Percentiles rank a stretch among this genome's conserved stretches.
phyloP scores from a whole-genome alignment of 2,113 vertebrate species.

The Anhinga rufa region DNA sequence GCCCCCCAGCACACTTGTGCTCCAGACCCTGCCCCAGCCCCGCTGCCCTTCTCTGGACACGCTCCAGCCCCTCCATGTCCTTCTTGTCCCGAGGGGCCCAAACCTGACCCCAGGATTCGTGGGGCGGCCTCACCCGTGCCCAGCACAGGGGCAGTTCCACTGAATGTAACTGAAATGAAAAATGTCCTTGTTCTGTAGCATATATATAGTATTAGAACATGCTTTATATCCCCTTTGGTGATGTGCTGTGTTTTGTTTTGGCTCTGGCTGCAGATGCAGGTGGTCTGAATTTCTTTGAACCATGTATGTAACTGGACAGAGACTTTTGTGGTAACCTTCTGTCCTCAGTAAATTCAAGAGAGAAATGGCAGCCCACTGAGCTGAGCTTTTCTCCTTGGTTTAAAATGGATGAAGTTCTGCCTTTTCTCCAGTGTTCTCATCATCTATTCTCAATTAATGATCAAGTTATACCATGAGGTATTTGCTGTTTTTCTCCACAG shows the following conservation, averaged over 20 bases:
- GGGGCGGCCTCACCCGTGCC: no score
- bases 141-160: not conserved
- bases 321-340: not conserved
- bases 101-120: no score
- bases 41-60: no score
- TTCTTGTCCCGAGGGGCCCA: no score
- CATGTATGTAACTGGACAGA: not conserved
- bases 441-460: not conserved
- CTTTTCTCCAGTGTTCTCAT: not conserved
- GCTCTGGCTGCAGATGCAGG: not conserved
- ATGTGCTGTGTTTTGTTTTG: not conserved
- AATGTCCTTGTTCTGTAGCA: not conserved
- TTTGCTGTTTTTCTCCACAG: not conserved
- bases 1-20: no score
- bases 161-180: not conserved
- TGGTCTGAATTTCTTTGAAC: not conserved
- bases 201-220: not conserved
- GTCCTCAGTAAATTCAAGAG: not conserved
- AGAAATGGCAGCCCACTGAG: not conserved
- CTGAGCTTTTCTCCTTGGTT: not conserved
- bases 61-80: no score
- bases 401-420: not conserved
- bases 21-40: no score
- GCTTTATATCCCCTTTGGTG: not conserved
- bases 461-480: fast-evolving